Evolutionary conservation across 2,797 vertebrate species (phyloP), one percentile per base, ranked within the genome.

Genomic region (Myotis planiceps): DNA sequence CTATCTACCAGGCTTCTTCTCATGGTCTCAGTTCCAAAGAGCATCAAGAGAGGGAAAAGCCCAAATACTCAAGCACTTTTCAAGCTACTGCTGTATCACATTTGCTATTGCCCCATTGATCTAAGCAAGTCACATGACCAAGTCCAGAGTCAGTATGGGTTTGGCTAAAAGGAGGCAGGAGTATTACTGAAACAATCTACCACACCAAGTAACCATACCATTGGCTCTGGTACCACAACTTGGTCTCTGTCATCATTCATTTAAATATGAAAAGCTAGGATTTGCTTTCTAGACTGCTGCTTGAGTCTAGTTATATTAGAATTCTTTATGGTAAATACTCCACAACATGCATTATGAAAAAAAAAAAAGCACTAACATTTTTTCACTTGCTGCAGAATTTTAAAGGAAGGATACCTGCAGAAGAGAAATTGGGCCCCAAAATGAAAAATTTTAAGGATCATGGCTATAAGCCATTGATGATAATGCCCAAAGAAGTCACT

Each of bases 321-420:
- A 84, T 49, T 84, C 79, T 45, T 63, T 75, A 63, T 34, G 23
- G 9, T 66, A 88, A 51, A 55, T 34, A 79, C 58, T 92, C 29
- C 4, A 63, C 3, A 58, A 68, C 6, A 21, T 12, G 79, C 32
- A 66, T 9, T 9, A 14, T 1, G 7, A n/a, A 27, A 29, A 29
- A 27, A 27, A 13, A 23, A 69, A 37, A 81, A 89, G 65, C 76
- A 76, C 69, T 42, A 51, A 12, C 42, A 42, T 15, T 63, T 83
- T 88, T 84, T 39, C 82, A 88, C 23, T 74, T 81, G 53, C 39
- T 34, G 13, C 42, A 81, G 19, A 42, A 5, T 85, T 51, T 58
- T 85, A 72, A 88, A 81, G 78, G 29, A 94, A 90, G 32, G 47
- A 39, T 53, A 94, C 87, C 5, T 68, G 25, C 65, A 72, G n/a